These are phyloP conservation scores for Petrophora chlorosata DNA, from an alignment of 2,888 invertebrate species.

Conservation along the genomic window DNA sequence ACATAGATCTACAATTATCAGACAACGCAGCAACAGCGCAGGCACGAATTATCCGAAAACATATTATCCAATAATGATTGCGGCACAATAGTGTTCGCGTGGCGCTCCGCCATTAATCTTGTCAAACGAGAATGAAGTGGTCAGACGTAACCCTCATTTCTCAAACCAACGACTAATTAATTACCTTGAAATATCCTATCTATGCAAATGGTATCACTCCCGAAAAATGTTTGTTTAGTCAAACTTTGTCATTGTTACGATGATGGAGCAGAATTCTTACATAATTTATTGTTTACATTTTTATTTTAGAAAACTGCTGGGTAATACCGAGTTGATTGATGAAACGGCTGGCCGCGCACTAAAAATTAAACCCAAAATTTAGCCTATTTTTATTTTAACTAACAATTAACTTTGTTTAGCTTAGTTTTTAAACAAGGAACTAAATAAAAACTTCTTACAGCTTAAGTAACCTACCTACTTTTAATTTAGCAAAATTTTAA, in stretches of 20 bases:
- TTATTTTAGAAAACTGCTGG: background rate
- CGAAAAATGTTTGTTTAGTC: constrained; percentile 52
- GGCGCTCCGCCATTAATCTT: constrained; percentile 65
- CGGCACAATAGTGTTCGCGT: constrained; percentile 55
- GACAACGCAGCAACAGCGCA: background rate
- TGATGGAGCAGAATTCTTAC: constrained; percentile 11
- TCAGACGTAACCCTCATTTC: constrained; percentile 73
- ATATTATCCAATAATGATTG: constrained; percentile 49
- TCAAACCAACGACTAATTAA: constrained; percentile 66
- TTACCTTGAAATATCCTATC: constrained; percentile 67
- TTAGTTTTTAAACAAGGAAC: too few species aligned
- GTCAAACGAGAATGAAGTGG: constrained; percentile 70
- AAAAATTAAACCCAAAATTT: constrained; percentile 3
- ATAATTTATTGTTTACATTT: background rate
- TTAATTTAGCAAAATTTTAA: too few species aligned
- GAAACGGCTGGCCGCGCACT: background rate
- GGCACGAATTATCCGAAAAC: constrained; percentile 9
- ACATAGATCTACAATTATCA: too few species aligned
- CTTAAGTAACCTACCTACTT: too few species aligned
- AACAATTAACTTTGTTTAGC: too few species aligned
- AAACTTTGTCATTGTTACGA: constrained; percentile 37
- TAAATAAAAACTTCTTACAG: too few species aligned
- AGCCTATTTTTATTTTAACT: too few species aligned
- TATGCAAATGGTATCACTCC: constrained; percentile 61
- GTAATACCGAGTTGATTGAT: constrained; percentile 8